phyloP scores from a whole-genome alignment of 2,113 vertebrate species.

The Actenoides lindsayi region DNA sequence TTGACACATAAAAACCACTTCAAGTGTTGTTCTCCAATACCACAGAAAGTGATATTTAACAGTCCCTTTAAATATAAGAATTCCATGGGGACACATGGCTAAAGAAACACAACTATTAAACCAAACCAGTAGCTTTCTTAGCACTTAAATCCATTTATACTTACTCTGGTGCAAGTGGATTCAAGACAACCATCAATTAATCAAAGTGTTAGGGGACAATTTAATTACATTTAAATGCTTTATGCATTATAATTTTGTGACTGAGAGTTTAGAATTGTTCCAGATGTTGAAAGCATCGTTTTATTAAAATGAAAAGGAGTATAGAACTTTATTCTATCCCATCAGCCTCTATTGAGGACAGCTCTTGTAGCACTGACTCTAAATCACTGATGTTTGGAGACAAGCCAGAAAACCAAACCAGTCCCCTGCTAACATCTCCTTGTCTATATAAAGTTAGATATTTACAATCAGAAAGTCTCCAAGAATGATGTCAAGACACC shows the following conservation, averaged over 20 bases:
- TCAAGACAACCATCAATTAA: constrained; percentile 41
- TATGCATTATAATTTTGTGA: constrained; percentile 16
- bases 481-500: not conserved
- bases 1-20: not conserved
- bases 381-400: constrained; percentile 25
- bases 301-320: constrained; percentile 6
- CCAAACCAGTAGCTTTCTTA: not conserved
- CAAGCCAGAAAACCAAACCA: not conserved
- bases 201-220: constrained; percentile 5
- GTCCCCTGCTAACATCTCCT: not conserved
- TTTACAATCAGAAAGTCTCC: not conserved
- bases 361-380: not conserved
- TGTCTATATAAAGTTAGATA: not conserved
- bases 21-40: not conserved
- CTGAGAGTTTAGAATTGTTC: constrained; percentile 43
- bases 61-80: not conserved
- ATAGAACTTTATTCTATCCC: not conserved
- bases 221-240: constrained; percentile 30
- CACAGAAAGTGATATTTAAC: constrained; percentile 1
- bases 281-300: constrained; percentile 52
- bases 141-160: not conserved
- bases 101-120: constrained; percentile 9
- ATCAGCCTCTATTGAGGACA: not conserved
- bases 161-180: not conserved
- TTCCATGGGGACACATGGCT: not conserved